Evolutionary conservation across 2,797 vertebrate genomes (phyloP).

Genomic region (Galaxias olidus): DNA sequence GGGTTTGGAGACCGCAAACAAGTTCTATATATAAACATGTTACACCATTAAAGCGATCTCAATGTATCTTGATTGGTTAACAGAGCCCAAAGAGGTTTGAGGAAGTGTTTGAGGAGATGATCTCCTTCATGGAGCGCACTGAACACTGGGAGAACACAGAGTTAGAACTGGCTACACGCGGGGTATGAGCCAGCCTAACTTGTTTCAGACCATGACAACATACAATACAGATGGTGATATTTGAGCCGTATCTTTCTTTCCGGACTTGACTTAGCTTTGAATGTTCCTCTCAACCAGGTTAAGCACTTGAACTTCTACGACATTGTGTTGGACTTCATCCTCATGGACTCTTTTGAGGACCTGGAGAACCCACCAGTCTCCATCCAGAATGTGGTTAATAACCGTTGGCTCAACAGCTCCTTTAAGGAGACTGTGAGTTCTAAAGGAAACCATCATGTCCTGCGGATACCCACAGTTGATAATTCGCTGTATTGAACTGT

Average conservation of each 20-base stretch:
- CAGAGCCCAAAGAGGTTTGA: conserved; percentile 96
- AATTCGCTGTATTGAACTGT: too few relatives aligned
- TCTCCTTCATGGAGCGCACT: conserved; percentile 86
- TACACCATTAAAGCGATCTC: too few relatives aligned
- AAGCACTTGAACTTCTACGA: conserved; percentile 37
- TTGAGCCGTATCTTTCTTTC: too few relatives aligned
- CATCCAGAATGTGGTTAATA: conserved; percentile 95
- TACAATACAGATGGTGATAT: neutral
- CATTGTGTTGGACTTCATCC: neutral
- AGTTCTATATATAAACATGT: too few relatives aligned
- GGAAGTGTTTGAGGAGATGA: conserved; percentile 95
- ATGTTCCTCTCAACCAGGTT: neutral
- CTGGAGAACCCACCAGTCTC: conserved; percentile 83
- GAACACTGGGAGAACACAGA: conserved; percentile 93
- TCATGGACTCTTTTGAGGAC: conserved; percentile 97
- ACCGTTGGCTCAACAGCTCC: conserved; percentile 94
- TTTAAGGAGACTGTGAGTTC: conserved; percentile 95
- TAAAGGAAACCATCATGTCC: neutral
- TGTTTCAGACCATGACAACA: neutral
- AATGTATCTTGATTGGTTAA: conserved; percentile 7
- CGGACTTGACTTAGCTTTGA: too few relatives aligned
- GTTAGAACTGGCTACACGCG: conserved; percentile 88
- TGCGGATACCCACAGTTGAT: too few relatives aligned
- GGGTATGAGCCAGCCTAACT: conserved; percentile 73
- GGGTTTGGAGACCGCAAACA: too few relatives aligned